phyloP scores from a whole-genome alignment of 2,797 vertebrate species.

The Diglossa cyanea region DNA sequence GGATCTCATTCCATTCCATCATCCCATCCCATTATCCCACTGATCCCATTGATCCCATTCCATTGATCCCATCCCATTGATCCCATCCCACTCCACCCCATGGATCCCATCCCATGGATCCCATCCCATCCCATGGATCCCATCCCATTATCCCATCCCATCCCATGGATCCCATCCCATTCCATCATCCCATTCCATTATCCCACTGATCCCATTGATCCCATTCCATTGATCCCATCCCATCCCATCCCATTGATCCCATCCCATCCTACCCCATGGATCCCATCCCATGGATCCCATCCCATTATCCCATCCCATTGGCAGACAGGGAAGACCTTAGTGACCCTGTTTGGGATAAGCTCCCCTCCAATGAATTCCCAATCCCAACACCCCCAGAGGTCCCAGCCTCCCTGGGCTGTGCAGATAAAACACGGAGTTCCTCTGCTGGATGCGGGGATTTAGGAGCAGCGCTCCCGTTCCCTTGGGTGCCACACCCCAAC shows the following conservation, averaged over 20 bases:
- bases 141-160: neutral
- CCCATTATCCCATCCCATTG: too few relatives aligned
- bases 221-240: too few relatives aligned
- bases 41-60: neutral
- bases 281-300: too few relatives aligned
- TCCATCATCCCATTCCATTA: too few relatives aligned
- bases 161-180: too few relatives aligned
- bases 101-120: neutral
- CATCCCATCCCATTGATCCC: too few relatives aligned
- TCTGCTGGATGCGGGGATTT: neutral
- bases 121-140: neutral
- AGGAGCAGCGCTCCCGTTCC: neutral
- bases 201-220: too few relatives aligned
- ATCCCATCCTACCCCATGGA: too few relatives aligned
- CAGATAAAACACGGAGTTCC: neutral
- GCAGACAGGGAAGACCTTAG: neutral
- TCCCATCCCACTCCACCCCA: neutral
- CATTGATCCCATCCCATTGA: neutral
- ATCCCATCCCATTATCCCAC: too few relatives aligned
- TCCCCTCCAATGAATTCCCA: neutral
- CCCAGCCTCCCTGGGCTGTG: neutral
- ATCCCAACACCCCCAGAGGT: neutral
- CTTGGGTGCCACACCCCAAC: neutral
- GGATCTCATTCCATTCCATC: too few relatives aligned
- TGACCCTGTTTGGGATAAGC: neutral